Evolutionary conservation across 1,140 invertebrate species (phyloP).

Genomic region (Bombus polaris): DNA sequence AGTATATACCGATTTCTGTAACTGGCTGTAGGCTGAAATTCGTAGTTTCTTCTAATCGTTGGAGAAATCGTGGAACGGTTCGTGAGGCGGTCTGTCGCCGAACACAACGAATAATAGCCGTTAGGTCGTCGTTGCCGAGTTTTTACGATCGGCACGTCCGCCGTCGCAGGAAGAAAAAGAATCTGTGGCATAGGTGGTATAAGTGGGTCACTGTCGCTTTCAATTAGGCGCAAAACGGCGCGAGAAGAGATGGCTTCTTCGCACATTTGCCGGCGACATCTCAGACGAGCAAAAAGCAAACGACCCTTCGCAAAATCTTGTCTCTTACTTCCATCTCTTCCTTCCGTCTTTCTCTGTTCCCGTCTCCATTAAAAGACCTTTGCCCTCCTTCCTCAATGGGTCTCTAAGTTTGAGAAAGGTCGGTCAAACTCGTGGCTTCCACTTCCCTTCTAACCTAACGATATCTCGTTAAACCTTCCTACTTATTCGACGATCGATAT

Average conservation of each 20-base stretch:
- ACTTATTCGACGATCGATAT: not conserved
- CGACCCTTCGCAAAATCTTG: conserved; percentile 62
- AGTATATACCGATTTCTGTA: not conserved
- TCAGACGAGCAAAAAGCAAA: conserved; percentile 73
- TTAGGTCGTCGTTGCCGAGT: not conserved
- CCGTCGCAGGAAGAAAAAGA: conserved; percentile 45
- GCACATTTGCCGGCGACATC: conserved; percentile 72
- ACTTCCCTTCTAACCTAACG: conserved; percentile 50
- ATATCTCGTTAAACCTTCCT: conserved; percentile 1
- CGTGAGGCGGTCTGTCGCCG: not conserved
- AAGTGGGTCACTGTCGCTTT: conserved; percentile 74
- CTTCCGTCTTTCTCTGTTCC: conserved; percentile 37
- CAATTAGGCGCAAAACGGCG: conserved; percentile 64
- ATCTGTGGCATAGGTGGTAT: conserved; percentile 61
- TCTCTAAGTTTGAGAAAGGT: conserved; percentile 70
- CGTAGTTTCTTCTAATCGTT: not conserved
- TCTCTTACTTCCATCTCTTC: conserved; percentile 51
- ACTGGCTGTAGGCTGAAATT: not conserved
- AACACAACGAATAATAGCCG: conserved; percentile 15
- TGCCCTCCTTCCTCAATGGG: conserved; percentile 49
- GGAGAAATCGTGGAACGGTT: not conserved
- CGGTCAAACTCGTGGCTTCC: conserved; percentile 56
- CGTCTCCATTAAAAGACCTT: conserved; percentile 53
- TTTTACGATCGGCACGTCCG: conserved; percentile 12
- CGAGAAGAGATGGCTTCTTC: conserved; percentile 61